phyloP scores from a whole-genome alignment of 2,113 vertebrate genomes.

The Hemichromis elongatus region DNA sequence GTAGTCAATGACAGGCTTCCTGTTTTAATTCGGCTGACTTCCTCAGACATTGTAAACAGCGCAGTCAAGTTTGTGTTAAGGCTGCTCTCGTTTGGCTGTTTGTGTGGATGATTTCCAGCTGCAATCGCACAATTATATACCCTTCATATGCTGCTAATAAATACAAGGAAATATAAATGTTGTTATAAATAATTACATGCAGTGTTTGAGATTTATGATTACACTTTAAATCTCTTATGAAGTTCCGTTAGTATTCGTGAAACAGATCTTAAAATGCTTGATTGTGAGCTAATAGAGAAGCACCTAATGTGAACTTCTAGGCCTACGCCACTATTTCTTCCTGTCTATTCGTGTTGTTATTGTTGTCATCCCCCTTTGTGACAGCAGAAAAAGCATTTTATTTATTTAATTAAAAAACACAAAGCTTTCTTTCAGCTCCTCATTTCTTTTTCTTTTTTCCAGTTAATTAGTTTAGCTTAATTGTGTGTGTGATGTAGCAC shows the following conservation, averaged over 20 bases:
- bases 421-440: background rate
- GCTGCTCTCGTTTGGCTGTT: background rate
- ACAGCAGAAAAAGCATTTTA: fast-evolving
- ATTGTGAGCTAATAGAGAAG: background rate
- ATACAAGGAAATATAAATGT: background rate
- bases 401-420: background rate
- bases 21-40: background rate
- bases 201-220: background rate
- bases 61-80: background rate
- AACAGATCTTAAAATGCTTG: background rate
- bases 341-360: fast-evolving
- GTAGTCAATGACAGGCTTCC: background rate
- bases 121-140: background rate
- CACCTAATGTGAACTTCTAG: background rate
- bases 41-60: fast-evolving
- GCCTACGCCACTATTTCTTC: fast-evolving
- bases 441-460: background rate
- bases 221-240: background rate
- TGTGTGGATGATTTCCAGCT: background rate
- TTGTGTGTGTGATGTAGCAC: background rate
- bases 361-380: fast-evolving
- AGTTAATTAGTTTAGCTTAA: background rate
- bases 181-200: background rate
- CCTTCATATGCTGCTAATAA: background rate
- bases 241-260: fast-evolving